phyloP scores from a whole-genome alignment of 2,888 invertebrate species.

The Idaea aversata region DNA sequence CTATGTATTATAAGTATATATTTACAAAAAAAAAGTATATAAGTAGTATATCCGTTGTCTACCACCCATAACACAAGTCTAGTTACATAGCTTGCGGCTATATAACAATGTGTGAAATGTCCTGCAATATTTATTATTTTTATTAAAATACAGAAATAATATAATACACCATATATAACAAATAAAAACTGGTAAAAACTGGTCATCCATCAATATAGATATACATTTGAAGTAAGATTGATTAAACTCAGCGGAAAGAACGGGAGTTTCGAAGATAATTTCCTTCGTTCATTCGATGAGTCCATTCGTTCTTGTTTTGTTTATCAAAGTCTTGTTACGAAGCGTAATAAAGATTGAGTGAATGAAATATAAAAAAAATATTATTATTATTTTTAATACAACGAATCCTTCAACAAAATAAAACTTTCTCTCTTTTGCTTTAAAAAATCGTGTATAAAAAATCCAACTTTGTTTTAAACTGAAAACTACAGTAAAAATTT shows the following conservation, averaged over 20 bases:
- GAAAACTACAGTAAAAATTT: background rate
- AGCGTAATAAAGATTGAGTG: background rate
- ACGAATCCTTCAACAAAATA: background rate
- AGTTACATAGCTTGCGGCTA: no score
- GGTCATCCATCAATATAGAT: background rate
- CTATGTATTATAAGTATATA: no score
- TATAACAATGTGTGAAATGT: no score
- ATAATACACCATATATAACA: no score
- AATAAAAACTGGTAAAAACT: no score
- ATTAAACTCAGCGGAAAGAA: no score
- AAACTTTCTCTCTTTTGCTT: background rate
- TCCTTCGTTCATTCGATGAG: constrained; percentile 6
- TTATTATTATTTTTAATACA: background rate
- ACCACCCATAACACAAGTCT: no score
- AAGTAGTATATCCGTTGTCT: no score
- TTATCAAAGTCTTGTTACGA: background rate
- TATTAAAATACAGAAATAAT: no score
- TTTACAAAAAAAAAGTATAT: no score
- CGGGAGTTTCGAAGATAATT: background rate
- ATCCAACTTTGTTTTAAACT: background rate
- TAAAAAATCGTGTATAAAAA: background rate
- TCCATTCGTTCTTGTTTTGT: constrained; percentile 9
- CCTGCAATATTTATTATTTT: no score
- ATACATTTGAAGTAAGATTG: no score
- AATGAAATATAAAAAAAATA: background rate